Evolutionary conservation across 2,888 invertebrate genomes (phyloP).

Genomic region (Calameuta pallipes): DNA sequence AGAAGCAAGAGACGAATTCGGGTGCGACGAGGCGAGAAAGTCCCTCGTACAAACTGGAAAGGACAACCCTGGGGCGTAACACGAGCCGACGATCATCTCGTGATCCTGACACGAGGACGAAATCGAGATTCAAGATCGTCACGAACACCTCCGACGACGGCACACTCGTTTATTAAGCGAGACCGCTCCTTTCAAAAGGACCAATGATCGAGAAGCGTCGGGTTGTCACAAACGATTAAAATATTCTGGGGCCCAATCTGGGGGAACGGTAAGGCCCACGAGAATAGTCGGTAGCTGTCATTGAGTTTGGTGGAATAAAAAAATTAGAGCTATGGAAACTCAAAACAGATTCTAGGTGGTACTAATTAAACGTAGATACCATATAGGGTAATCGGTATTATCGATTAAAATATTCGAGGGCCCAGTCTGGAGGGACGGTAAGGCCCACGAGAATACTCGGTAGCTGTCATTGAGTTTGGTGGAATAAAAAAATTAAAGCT

Average conservation of each 20-base stretch:
- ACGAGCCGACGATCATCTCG: slow-evolving; percentile 48
- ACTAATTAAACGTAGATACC: too few relatives aligned
- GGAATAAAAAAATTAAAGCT: not conserved
- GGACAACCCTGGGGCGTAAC: slow-evolving; percentile 54
- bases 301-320: not conserved
- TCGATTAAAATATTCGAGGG: slow-evolving; percentile 53
- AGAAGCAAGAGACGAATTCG: slow-evolving; percentile 41
- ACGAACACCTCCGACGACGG: slow-evolving; percentile 16
- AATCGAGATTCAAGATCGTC: slow-evolving; percentile 48
- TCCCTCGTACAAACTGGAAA: slow-evolving; percentile 59
- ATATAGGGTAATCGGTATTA: too few relatives aligned
- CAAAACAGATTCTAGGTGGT: not conserved
- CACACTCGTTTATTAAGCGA: slow-evolving; percentile 31
- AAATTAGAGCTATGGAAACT: not conserved
- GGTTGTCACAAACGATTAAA: slow-evolving; percentile 59
- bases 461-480: not conserved
- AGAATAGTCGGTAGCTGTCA: not conserved
- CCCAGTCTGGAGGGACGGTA: not conserved
- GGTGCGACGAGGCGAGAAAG: slow-evolving; percentile 56
- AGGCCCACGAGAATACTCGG: not conserved
- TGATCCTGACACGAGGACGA: slow-evolving; percentile 44
- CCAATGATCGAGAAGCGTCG: slow-evolving; percentile 47
- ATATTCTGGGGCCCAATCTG: slow-evolving; percentile 33
- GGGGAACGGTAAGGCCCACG: not conserved
- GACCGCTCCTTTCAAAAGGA: not conserved